These are phyloP conservation scores for Cydia strobilella DNA, from an alignment of 1,140 invertebrate genomes.

Conservation along the genomic window DNA sequence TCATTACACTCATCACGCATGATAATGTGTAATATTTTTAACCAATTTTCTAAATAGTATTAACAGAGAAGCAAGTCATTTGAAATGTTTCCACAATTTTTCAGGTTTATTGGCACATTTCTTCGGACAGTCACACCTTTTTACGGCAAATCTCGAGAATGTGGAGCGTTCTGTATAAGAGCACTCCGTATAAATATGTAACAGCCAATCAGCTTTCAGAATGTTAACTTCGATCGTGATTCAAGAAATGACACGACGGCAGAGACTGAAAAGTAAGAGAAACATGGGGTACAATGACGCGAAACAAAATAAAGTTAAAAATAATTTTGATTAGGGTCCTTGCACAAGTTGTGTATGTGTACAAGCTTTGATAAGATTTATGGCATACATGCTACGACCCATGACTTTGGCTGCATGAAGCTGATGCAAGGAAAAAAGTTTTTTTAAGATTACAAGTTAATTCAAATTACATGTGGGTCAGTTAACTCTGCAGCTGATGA, in stretches of 20 bases:
- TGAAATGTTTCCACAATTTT: neutral
- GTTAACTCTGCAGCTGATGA: no score
- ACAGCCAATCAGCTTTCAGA: conserved; percentile 20
- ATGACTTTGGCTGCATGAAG: neutral
- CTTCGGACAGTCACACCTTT: neutral
- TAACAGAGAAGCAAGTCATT: no score
- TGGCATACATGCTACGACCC: neutral
- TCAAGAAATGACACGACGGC: conserved; percentile 17
- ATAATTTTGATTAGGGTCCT: conserved; percentile 19
- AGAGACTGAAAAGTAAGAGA: conserved; percentile 3
- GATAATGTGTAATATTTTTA: no score
- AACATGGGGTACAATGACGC: neutral
- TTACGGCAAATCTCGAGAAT: neutral
- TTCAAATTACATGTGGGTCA: no score
- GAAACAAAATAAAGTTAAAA: neutral
- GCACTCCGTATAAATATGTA: neutral
- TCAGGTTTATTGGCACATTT: neutral
- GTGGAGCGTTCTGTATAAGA: conserved; percentile 8
- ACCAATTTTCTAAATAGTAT: no score
- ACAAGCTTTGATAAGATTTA: conserved; percentile 19
- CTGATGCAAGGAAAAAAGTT: neutral
- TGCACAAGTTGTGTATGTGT: conserved; percentile 7
- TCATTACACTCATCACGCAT: no score
- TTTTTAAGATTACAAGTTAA: neutral
- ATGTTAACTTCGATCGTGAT: conserved; percentile 19